These are phyloP conservation scores for Ameiurus melas DNA, from an alignment of 2,113 vertebrate species.

Conservation along the genomic window DNA sequence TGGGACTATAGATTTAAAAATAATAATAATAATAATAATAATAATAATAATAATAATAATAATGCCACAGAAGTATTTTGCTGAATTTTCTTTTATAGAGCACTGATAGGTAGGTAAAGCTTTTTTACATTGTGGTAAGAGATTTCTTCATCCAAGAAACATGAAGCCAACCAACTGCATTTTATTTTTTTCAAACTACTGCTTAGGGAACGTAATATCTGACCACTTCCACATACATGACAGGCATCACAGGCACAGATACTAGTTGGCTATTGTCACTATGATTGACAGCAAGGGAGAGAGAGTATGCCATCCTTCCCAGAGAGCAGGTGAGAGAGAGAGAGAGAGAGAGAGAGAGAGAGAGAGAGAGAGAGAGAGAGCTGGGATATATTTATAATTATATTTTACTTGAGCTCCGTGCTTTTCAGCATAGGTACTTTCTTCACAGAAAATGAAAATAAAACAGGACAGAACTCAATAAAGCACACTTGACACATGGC, in stretches of 20 bases:
- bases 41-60: background rate
- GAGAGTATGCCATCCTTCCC: background rate
- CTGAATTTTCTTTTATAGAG: background rate
- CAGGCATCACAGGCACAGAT: background rate
- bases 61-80: background rate
- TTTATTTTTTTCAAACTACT: background rate
- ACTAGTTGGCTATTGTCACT: background rate
- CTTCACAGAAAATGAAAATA: background rate
- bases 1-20: background rate
- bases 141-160: background rate
- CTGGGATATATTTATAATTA: too few species aligned
- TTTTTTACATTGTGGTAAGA: background rate
- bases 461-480: conserved; percentile 2
- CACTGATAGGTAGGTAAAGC: background rate
- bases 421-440: background rate
- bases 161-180: background rate
- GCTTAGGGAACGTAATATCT: background rate
- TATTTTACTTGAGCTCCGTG: too few species aligned
- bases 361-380: too few species aligned
- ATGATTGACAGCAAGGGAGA: background rate
- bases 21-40: too few species aligned
- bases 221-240: background rate
- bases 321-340: background rate
- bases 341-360: background rate
- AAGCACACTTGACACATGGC: background rate